Evolutionary conservation across 2,113 vertebrate genomes (phyloP), one percentile per base, ranked within the genome.

Genomic region (Phycodurus eques): DNA sequence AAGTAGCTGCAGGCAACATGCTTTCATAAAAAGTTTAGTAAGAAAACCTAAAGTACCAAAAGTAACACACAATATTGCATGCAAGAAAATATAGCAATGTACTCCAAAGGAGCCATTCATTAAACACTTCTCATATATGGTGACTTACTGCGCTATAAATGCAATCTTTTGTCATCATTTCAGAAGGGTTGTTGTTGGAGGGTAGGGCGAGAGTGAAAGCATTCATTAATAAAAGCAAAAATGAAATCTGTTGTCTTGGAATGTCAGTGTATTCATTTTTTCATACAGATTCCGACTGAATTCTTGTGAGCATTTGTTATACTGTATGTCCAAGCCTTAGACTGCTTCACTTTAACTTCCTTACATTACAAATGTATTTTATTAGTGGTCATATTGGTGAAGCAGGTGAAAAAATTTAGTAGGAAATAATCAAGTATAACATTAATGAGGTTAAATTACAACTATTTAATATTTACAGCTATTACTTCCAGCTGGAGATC

Each of bases 171-270:
- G 5, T 51, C 49, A 51, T 51, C 0, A 6, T 51, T 51, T 51
- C 3, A 51, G 49, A 51, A 51, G 49, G 49, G 49, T 51, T 15
- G 15, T 17, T 51, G 46, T 47, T 47, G 53, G n/a, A 57, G 11
- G n/a, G 22, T 57, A 12, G 2, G n/a, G n/a, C 22, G 11, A 54
- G 7, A 57, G 11, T 22, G 22, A 57, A 10, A 27, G 8, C n/a
- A 57, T 57, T 22, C 8, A 57, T 57, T 57, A 57, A 57, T 57
- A 57, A 57, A 57, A 57, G n/a, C 56, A 57, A 51, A 15, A 51
- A 51, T 51, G 6, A 51, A 51, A 51, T 51, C 49, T 51, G 17
- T 27, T 57, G n/a, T 57, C n/a, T 57, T 27, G 11, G n/a, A 57
- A 57, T 57, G 27, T 22, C 22, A 57, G n/a, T 22, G 49, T 15